Percentiles rank a stretch among this genome's conserved stretches.
Conservation (phyloP, 2,797 vertebrate species). For the Channa striata region DNA sequence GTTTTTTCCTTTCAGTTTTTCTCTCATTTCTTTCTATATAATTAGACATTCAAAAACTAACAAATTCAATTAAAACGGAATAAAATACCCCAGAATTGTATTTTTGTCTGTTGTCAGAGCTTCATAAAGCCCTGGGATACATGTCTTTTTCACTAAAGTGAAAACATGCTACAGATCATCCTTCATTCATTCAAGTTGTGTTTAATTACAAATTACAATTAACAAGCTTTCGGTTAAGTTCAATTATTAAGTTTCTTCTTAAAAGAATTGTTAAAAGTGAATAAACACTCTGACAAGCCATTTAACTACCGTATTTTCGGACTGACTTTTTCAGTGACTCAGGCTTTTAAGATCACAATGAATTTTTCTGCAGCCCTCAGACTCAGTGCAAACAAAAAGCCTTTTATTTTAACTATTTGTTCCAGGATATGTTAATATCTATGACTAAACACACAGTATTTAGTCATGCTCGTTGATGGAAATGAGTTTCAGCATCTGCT, state of each 20-base stretch:
- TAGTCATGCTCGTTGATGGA: too few species aligned
- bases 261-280: neutral
- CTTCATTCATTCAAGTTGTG: conserved; percentile 5
- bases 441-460: too few species aligned
- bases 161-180: neutral
- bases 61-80: neutral
- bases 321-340: too few species aligned
- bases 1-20: neutral
- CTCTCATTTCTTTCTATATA: neutral
- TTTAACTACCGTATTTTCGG: too few species aligned
- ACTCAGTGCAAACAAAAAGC: too few species aligned
- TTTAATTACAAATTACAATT: conserved; percentile 6
- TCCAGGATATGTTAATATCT: too few species aligned
- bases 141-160: neutral
- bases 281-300: too few species aligned
- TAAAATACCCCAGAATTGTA: neutral
- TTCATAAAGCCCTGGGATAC: conserved; percentile 5
- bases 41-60: neutral
- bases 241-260: conserved; percentile 1
- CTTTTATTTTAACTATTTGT: too few species aligned
- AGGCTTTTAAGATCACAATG: too few species aligned
- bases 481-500: too few species aligned
- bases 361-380: too few species aligned
- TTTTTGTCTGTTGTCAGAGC: neutral
- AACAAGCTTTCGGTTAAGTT: conserved; percentile 1